phyloP scores from a whole-genome alignment of 2,113 vertebrate genomes.

The Ceratotherium simum region DNA sequence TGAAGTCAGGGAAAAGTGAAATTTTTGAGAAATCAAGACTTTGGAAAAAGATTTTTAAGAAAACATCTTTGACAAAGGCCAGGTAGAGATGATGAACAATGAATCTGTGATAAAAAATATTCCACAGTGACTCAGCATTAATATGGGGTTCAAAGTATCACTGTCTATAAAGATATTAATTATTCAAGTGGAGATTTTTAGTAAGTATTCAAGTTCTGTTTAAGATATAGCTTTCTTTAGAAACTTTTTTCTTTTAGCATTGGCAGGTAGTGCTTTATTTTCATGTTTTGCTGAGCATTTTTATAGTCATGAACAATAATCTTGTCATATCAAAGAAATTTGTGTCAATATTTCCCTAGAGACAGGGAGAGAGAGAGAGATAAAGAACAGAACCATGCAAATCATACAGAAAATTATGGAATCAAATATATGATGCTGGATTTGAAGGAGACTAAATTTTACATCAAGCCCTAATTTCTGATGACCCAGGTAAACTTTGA shows the following conservation, averaged over 20 bases:
- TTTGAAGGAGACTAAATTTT: not conserved
- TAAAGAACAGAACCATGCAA: not conserved
- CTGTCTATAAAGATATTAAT: not conserved
- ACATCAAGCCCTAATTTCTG: not conserved
- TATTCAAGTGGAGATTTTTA: constrained; percentile 16
- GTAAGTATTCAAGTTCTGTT: not conserved
- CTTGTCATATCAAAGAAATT: constrained; percentile 15
- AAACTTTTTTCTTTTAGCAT: not conserved
- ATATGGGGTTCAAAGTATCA: not conserved
- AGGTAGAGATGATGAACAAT: not conserved
- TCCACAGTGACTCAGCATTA: not conserved
- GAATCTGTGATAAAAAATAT: not conserved
- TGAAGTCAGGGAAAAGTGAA: not conserved
- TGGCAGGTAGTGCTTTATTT: not conserved
- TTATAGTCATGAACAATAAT: constrained; percentile 26
- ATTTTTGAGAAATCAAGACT: constrained; percentile 27
- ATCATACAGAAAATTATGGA: not conserved
- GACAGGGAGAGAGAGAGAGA: not conserved
- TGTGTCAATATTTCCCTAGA: not conserved
- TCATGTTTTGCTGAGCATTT: constrained; percentile 47
- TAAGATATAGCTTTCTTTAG: not conserved
- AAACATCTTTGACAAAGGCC: not conserved
- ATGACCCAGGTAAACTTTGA: not conserved
- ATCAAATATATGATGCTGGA: not conserved
- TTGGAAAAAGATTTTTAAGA: constrained; percentile 14